Base-by-base conservation (phyloP, 2,797 vertebrate genomes). In the Chrosomus eos region DNA sequence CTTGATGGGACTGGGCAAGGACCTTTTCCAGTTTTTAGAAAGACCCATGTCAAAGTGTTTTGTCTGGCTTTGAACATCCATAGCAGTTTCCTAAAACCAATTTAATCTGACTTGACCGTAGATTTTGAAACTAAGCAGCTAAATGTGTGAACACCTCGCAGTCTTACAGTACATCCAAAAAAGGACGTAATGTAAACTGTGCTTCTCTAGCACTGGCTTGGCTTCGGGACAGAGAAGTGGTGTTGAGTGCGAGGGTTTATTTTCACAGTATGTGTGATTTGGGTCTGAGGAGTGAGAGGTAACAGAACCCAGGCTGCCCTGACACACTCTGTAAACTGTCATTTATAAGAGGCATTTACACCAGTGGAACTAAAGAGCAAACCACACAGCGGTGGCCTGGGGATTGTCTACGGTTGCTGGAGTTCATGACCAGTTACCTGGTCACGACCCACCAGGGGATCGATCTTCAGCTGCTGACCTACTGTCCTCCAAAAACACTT, bases 241-340 rank as follows among this genome's bases (percentile, higher is more conserved):
- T 83, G 71, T 66, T 75, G 71, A 75, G 81, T 75, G 31, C 26
- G 38, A 38, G 38, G 55, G 76, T 73, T 85, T 80, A 85, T 80
- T 85, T 85, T 85, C 67, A 62, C 67, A 58, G 83, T 48, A 51
- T 18, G 53, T 71, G 67, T 53, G 83, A 72, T 85, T 72, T 85
- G 83, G 76, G 40, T 85, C 76, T 28, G 76, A 72, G 76, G 68
- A 85, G 76, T 85, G 83, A 85, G 76, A 85, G 76, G 55, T 70
- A 85, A 85, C 83, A 85, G 76, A 85, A 79, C 66, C 76, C 67
- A 72, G 76, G 66, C 82, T 64, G 38, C 9, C 31, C 38, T 72
- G 83, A 71, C 83, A 84, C 58, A 77, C 66, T 85, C 40, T 85
- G 75, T 85, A 72, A 72, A 85, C 75, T 28, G 31, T n/a, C 51